Base-by-base conservation (phyloP, 2,888 invertebrate species). In the Ophion costatus region DNA sequence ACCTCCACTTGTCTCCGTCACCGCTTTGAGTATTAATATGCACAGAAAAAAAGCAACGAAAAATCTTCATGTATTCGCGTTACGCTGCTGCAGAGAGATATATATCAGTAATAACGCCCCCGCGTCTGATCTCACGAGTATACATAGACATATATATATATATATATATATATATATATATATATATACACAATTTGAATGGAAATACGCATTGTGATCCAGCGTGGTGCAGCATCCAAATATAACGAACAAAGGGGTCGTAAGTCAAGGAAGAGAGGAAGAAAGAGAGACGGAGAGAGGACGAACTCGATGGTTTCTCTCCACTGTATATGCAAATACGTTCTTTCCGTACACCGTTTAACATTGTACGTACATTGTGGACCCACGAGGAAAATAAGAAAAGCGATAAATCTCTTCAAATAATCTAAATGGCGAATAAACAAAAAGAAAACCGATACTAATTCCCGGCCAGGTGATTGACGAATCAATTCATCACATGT, bases 221-320 rank as follows among this genome's bases (percentile, higher is more conserved):
- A 59, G 66, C 24, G 51, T 22, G 22, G 75, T 10, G 69, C 45
- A 42, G 75, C 74, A 67, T 29, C 71, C 69, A 22, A 76, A 61
- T 59, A 22, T 29, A 63, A 71, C 71, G 80, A 80, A 83, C 83
- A 82, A 84, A 82, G 84, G 78, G 82, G 70, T 78, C 84, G 78
- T 84, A 82, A 82, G 82, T 84, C 82, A 82, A 45, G 64, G 70
- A 61, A 57, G 76, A 83, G 71, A 56, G 20, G 57, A 82, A 56
- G 57, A 82, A 38, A 38, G 38, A 38, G 9, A 38, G 38, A 38
- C 0, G 38, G 9, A 38, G 38, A 38, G 38, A 38, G 9, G 9
- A 0, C 38, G 38, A 38, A 38, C 78, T 82, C 45, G 75, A 80
- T 38, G 38, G 71, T 33, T 74, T 59, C 45, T 70, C 29, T 45